phyloP scores from a whole-genome alignment of 1,140 invertebrate species.

The Lordiphosa mommai region DNA sequence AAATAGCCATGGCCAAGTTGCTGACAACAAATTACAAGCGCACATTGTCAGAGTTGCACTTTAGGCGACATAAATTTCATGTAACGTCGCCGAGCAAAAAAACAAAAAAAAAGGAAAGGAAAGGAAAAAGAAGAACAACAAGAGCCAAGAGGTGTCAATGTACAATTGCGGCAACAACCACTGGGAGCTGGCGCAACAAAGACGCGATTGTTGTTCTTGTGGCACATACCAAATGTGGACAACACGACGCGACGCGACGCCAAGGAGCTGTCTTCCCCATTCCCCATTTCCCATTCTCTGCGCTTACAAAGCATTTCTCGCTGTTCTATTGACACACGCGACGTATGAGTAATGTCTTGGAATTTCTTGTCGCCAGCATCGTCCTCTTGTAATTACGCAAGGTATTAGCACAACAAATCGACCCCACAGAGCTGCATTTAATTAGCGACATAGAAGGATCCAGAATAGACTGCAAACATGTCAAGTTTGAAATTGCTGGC shows the following conservation, averaged over 20 bases:
- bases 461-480: constrained; percentile 35
- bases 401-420: constrained; percentile 51
- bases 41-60: constrained; percentile 75
- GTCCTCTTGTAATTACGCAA: constrained; percentile 11
- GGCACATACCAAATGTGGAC: constrained; percentile 67
- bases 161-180: constrained; percentile 63
- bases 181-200: constrained; percentile 46
- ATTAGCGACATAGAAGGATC: constrained; percentile 42
- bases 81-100: constrained; percentile 43
- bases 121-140: neutral
- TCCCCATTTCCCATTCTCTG: neutral
- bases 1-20: constrained; percentile 72
- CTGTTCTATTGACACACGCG: constrained; percentile 70
- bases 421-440: constrained; percentile 65
- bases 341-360: constrained; percentile 60
- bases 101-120: constrained; percentile 14
- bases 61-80: constrained; percentile 76
- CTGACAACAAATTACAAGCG: constrained; percentile 73
- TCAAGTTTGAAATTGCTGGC: constrained; percentile 59
- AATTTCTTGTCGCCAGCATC: constrained; percentile 52
- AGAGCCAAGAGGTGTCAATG: constrained; percentile 68
- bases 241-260: constrained; percentile 46
- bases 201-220: constrained; percentile 66
- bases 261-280: constrained; percentile 43
- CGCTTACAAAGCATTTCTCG: constrained; percentile 50